Conservation (phyloP, 1,140 invertebrate species). For the Micrasema longulum region DNA sequence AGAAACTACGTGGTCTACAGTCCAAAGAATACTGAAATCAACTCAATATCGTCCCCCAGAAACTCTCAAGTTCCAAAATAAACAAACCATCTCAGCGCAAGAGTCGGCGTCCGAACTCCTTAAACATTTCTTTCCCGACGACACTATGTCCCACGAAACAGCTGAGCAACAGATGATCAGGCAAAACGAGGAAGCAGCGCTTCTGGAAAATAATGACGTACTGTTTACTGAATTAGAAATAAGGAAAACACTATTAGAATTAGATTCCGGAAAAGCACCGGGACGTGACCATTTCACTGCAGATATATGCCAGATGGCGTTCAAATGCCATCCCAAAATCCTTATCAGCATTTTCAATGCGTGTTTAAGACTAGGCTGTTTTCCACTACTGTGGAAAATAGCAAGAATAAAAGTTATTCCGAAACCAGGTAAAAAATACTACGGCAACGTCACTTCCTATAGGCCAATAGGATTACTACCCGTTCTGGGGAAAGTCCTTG, state of each 20-base stretch:
- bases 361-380: background rate
- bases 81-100: background rate
- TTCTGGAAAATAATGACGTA: background rate
- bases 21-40: background rate
- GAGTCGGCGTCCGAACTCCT: background rate
- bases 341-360: background rate
- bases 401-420: slow-evolving; percentile 6
- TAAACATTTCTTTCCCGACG: background rate
- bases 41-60: background rate
- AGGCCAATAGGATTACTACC: slow-evolving; percentile 2
- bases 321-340: background rate
- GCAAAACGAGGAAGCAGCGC: background rate
- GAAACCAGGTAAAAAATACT: slow-evolving; percentile 2
- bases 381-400: background rate
- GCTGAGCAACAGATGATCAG: background rate
- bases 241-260: background rate
- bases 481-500: background rate
- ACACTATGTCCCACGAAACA: too few relatives aligned
- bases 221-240: background rate
- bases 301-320: background rate
- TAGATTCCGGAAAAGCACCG: background rate
- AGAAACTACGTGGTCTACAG: background rate
- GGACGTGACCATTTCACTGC: background rate
- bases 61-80: background rate
- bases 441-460: background rate